phyloP scores from a whole-genome alignment of 1,140 invertebrate genomes.

The Aphis craccivora region DNA sequence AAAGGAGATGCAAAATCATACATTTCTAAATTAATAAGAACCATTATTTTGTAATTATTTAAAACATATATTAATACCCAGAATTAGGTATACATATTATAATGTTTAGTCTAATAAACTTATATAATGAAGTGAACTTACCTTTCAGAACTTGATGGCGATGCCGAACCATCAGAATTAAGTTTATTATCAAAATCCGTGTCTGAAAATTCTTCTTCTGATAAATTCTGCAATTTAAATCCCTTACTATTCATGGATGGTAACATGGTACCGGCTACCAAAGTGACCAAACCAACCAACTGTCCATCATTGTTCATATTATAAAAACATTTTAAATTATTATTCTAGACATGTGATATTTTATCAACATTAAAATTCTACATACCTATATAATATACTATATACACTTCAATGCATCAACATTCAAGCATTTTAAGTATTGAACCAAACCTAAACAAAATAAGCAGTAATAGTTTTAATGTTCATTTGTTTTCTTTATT shows the following conservation, averaged over 20 bases:
- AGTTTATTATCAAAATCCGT: slow-evolving; percentile 46
- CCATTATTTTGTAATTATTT: background rate
- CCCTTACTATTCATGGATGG: background rate
- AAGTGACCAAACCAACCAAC: background rate
- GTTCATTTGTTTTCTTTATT: background rate
- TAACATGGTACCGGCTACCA: background rate
- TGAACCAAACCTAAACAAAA: background rate
- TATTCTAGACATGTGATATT: background rate
- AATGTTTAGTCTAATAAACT: background rate
- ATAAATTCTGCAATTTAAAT: slow-evolving; percentile 49
- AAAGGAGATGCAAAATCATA: background rate
- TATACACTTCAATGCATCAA: background rate
- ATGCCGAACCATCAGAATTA: slow-evolving; percentile 16
- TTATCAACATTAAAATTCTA: background rate
- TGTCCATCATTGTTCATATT: slow-evolving; percentile 20
- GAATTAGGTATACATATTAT: background rate
- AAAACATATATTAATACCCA: background rate
- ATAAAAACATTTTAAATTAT: background rate
- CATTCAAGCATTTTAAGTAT: background rate
- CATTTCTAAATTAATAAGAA: background rate
- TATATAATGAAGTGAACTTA: background rate
- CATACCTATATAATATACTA: background rate
- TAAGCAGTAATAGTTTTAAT: background rate
- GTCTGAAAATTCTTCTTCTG: slow-evolving; percentile 51
- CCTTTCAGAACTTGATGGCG: slow-evolving; percentile 42